Evolutionary conservation across 2,888 invertebrate genomes (phyloP).

Genomic region (Nomada goodeniana): DNA sequence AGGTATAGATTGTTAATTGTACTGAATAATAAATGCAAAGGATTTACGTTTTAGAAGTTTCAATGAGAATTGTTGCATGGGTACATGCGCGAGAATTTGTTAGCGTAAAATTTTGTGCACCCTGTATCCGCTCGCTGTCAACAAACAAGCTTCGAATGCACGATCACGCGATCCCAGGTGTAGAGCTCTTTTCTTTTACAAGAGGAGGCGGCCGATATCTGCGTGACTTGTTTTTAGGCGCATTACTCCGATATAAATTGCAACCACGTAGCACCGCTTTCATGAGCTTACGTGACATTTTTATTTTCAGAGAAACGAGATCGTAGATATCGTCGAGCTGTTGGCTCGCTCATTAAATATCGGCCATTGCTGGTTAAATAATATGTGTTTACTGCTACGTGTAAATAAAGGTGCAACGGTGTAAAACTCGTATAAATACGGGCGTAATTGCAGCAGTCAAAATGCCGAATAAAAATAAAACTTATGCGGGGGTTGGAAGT

Average conservation of each 20-base stretch:
- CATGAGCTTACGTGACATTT: constrained; percentile 31
- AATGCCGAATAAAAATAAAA: too few relatives aligned
- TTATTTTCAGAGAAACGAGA: constrained; percentile 11
- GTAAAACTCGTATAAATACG: neutral
- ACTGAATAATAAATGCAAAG: too few relatives aligned
- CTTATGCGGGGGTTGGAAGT: too few relatives aligned
- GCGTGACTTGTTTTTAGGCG: constrained; percentile 37
- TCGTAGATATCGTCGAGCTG: constrained; percentile 16
- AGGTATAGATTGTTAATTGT: too few relatives aligned
- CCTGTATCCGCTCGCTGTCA: constrained; percentile 7
- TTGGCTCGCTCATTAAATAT: constrained; percentile 13
- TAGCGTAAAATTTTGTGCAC: too few relatives aligned
- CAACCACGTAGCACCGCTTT: constrained; percentile 31
- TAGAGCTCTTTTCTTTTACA: constrained; percentile 8
- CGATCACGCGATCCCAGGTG: constrained; percentile 37
- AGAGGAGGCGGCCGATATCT: constrained; percentile 15
- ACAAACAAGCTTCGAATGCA: constrained; percentile 23
- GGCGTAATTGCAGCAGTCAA: too few relatives aligned
- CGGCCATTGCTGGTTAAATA: neutral
- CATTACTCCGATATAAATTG: constrained; percentile 36
- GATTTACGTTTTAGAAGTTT: too few relatives aligned
- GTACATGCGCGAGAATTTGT: too few relatives aligned
- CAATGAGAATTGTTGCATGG: too few relatives aligned
- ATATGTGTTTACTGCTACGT: neutral
- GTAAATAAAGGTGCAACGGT: neutral